These are phyloP conservation scores for Platysternon megacephalum DNA, from an alignment of 2,113 vertebrate species.

Conservation along the genomic window DNA sequence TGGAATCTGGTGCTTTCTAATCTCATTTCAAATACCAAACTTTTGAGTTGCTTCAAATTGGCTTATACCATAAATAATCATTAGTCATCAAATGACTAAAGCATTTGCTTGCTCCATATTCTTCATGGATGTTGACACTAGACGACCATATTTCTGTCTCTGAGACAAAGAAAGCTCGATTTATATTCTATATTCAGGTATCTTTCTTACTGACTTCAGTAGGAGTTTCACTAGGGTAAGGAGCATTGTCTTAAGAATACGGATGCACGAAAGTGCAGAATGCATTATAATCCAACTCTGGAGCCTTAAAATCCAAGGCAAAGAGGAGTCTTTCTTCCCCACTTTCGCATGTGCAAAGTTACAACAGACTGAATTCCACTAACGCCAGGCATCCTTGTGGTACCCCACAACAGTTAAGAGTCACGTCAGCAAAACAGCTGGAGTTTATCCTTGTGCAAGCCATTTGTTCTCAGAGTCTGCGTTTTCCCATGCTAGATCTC, in stretches of 20 bases:
- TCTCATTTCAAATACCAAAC: background rate
- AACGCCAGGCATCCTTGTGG: background rate
- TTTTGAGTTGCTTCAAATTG: background rate
- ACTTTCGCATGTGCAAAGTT: background rate
- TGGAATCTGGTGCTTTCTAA: background rate
- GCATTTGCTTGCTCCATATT: background rate
- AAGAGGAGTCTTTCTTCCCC: background rate
- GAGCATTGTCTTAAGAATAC: background rate
- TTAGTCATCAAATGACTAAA: background rate
- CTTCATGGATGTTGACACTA: background rate
- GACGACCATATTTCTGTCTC: background rate
- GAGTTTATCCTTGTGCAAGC: background rate
- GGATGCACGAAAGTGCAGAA: slow-evolving; percentile 21
- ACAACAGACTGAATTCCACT: background rate
- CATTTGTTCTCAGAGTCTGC: slow-evolving; percentile 74
- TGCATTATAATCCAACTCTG: slow-evolving; percentile 4
- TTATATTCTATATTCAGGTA: background rate
- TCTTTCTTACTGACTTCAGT: background rate
- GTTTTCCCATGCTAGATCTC: slow-evolving; percentile 92
- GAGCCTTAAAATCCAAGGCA: slow-evolving; percentile 22
- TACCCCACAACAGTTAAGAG: background rate
- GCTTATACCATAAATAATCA: background rate
- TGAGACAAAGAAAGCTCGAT: background rate
- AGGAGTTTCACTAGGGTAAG: background rate
- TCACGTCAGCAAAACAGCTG: background rate